Percentiles rank a stretch among this genome's conserved stretches.
phyloP scores from a whole-genome alignment of 2,797 vertebrate genomes.

The Lates japonicus region DNA sequence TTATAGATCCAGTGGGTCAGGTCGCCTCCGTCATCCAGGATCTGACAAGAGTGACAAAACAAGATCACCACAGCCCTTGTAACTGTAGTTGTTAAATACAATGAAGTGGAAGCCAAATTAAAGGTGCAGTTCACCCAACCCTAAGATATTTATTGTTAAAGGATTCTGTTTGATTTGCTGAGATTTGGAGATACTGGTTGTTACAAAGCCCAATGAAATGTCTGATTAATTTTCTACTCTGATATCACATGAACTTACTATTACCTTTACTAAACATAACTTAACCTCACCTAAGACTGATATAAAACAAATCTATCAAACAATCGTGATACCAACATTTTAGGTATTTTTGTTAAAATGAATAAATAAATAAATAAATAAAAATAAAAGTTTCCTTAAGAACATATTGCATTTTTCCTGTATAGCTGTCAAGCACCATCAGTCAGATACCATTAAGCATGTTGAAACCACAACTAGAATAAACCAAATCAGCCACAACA shows the following conservation, averaged over 20 bases:
- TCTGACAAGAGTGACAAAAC: constrained; percentile 78
- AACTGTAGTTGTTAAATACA: background rate
- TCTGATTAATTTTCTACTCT: background rate
- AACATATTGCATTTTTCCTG: too few relatives aligned
- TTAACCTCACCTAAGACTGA: background rate
- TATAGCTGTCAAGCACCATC: too few relatives aligned
- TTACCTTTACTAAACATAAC: background rate
- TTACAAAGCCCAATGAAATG: too few relatives aligned
- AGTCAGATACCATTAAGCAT: too few relatives aligned
- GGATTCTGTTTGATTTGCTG: background rate
- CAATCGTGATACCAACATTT: too few relatives aligned
- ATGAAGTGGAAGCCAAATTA: background rate
- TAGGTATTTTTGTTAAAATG: too few relatives aligned
- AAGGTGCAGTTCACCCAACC: background rate
- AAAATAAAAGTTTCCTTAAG: too few relatives aligned
- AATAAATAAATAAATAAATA: too few relatives aligned
- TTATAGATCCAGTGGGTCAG: constrained; percentile 96
- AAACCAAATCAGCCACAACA: too few relatives aligned
- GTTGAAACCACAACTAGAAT: too few relatives aligned
- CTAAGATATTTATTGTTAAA: background rate
- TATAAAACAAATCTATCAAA: too few relatives aligned
- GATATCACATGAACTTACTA: background rate
- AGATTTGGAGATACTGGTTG: background rate
- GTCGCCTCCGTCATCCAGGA: constrained; percentile 97
- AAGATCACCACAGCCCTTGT: background rate